Percentiles rank a stretch among this genome's conserved stretches.
Conservation (phyloP, 1,140 invertebrate genomes). For the Ylistrum balloti region DNA sequence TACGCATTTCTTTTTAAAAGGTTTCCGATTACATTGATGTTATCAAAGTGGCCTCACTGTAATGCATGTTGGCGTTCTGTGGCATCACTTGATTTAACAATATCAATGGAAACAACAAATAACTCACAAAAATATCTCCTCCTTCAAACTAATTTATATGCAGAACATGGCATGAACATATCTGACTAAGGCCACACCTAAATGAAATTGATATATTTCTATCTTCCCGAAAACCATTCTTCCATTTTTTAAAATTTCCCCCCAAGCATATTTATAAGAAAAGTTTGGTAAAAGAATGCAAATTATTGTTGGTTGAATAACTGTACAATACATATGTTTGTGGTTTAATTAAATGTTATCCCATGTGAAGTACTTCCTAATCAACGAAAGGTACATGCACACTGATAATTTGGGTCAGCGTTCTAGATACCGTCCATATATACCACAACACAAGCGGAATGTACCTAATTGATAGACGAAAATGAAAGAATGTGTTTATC, state of each 20-base stretch:
- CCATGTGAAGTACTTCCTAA: neutral
- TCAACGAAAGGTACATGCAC: neutral
- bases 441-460: neutral
- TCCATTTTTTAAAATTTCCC: too few species aligned
- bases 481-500: conserved; percentile 40
- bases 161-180: too few species aligned
- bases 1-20: conserved; percentile 6
- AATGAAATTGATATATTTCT: too few species aligned
- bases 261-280: too few species aligned
- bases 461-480: neutral
- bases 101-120: neutral
- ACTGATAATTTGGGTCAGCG: neutral
- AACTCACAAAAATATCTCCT: too few species aligned
- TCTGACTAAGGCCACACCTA: too few species aligned
- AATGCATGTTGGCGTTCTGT: neutral
- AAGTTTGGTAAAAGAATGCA: too few species aligned
- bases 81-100: neutral
- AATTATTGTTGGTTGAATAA: too few species aligned
- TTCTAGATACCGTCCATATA: neutral
- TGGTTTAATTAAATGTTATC: neutral
- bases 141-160: too few species aligned
- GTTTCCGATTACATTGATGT: neutral
- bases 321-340: too few species aligned
- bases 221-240: too few species aligned
- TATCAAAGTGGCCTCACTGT: neutral